Evolutionary conservation across 2,113 vertebrate species (phyloP).

Genomic region (Oncorhynchus gorbuscha): DNA sequence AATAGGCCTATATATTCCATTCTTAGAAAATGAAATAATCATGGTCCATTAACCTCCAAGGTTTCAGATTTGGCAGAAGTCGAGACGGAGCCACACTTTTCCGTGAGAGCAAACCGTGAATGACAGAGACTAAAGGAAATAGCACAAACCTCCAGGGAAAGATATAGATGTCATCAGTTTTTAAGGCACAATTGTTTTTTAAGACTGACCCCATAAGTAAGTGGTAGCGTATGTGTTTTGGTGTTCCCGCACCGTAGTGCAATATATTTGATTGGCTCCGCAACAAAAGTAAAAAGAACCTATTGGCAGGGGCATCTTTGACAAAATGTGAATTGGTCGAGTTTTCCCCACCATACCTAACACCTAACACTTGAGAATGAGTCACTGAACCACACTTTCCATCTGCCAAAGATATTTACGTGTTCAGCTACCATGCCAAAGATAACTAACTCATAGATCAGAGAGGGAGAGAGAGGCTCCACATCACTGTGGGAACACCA

Average conservation of each 20-base stretch:
- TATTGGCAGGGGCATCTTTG: conserved; percentile 46
- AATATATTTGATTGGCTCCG: conserved; percentile 44
- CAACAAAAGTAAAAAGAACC: conserved; percentile 35
- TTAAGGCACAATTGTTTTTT: conserved; percentile 35
- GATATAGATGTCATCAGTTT: conserved; percentile 51
- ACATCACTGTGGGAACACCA: conserved; percentile 26
- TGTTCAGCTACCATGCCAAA: conserved; percentile 42
- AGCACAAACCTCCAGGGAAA: conserved; percentile 38
- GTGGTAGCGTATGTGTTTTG: conserved; percentile 21
- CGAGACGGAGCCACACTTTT: conserved; percentile 24
- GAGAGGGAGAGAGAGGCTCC: conserved; percentile 23
- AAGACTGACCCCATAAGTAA: conserved; percentile 29
- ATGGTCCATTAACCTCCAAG: conserved; percentile 25
- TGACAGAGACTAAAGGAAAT: conserved; percentile 27
- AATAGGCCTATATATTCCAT: conserved; percentile 4
- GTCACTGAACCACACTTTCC: conserved; percentile 38
- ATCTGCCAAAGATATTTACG: conserved; percentile 55
- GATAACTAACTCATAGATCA: conserved; percentile 41
- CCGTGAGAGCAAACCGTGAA: conserved; percentile 13
- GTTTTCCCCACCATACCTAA: conserved; percentile 45
- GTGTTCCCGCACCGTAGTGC: conserved; percentile 33
- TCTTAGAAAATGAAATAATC: conserved; percentile 19
- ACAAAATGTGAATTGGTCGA: conserved; percentile 53
- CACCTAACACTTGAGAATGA: conserved; percentile 55
- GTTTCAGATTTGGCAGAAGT: conserved; percentile 18